Percentiles rank a stretch among this genome's conserved stretches.
Conservation (phyloP, 1,140 invertebrate genomes). For the Scaptomyza montana region DNA sequence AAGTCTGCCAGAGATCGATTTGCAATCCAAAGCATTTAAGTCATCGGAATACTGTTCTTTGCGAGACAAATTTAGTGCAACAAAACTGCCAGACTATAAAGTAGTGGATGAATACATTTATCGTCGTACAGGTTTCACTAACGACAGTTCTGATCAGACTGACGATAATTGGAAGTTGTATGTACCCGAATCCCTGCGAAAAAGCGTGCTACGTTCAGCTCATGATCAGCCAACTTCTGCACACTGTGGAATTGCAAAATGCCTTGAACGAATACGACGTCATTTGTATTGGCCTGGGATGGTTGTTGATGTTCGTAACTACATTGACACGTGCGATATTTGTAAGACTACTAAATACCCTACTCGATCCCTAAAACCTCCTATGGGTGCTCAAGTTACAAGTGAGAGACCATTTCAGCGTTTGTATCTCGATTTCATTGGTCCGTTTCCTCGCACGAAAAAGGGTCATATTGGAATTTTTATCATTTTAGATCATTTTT, state of each 20-base stretch:
- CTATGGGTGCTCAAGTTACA: no score
- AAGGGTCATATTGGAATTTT: neutral
- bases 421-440: no score
- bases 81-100: neutral
- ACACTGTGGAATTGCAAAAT: no score
- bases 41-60: neutral
- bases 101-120: no score
- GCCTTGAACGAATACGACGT: no score
- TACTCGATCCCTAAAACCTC: no score
- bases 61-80: neutral
- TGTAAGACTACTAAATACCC: neutral
- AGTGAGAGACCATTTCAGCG: neutral
- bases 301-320: no score
- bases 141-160: no score
- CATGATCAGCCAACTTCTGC: neutral
- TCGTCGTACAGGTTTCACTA: no score
- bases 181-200: neutral
- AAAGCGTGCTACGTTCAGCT: neutral
- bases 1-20: neutral
- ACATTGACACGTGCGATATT: no score
- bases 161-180: neutral
- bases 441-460: no score
- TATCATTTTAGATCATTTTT: slow-evolving; percentile 2
- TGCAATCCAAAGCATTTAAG: slow-evolving; percentile 1
- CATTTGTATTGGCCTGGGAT: no score